A percentile compares a stretch with the other conserved stretches of the same genome.
Conservation (phyloP, 2,113 vertebrate species). For the Pituophis catenifer region DNA sequence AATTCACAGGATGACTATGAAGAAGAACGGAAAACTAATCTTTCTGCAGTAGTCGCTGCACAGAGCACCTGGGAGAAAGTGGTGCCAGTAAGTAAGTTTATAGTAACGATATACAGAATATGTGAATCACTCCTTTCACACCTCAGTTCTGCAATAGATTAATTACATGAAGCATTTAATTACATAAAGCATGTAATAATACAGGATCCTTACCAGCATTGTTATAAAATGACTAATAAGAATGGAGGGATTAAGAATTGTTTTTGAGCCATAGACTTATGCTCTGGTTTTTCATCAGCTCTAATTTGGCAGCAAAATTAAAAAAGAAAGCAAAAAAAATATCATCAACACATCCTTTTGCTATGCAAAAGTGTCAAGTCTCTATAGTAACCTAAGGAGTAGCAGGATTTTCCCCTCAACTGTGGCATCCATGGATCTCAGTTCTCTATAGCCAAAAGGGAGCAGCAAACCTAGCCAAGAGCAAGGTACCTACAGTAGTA, state of each 20-base stretch:
- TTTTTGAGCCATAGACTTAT: not conserved
- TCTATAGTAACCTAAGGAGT: not conserved
- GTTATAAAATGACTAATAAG: not conserved
- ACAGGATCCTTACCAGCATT: not conserved
- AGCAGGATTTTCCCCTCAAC: not conserved
- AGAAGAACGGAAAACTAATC: slow-evolving; percentile 96
- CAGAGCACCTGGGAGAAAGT: slow-evolving; percentile 90
- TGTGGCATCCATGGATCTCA: not conserved
- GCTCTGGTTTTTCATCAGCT: not conserved
- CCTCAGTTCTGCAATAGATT: not conserved
- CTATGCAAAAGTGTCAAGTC: not conserved
- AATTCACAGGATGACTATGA: slow-evolving; percentile 99
- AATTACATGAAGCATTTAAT: not conserved
- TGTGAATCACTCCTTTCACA: not conserved
- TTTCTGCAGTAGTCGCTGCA: slow-evolving; percentile 91
- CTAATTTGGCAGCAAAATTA: not conserved
- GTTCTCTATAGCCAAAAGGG: not conserved
- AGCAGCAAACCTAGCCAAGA: not conserved
- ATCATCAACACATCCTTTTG: not conserved
- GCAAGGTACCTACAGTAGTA: not conserved
- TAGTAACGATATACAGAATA: not conserved
- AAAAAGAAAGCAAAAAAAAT: not conserved
- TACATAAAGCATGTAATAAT: not conserved
- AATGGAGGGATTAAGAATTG: not conserved
- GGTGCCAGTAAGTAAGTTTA: slow-evolving; percentile 73